A percentile compares a stretch with the other conserved stretches of the same genome.
These are phyloP conservation scores for Troilus luridus DNA, from an alignment of 2,888 invertebrate species.

Conservation along the genomic window DNA sequence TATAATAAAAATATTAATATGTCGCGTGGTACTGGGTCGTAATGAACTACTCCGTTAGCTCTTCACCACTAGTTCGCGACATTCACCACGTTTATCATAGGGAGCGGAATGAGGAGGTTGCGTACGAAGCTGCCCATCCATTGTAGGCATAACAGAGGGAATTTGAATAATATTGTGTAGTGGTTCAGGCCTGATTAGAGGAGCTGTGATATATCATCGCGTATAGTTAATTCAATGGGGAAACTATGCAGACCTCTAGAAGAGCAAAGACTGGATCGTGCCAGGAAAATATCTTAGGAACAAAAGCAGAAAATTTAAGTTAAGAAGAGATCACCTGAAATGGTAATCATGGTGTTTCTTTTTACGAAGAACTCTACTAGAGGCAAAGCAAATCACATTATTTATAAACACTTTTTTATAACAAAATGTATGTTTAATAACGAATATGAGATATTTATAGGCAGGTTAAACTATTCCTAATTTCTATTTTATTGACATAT, in stretches of 20 bases:
- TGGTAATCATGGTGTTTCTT: neutral
- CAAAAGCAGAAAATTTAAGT: neutral
- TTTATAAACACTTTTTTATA: too few relatives aligned
- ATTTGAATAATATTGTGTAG: neutral
- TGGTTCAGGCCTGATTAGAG: neutral
- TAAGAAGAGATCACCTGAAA: neutral
- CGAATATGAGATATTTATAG: too few relatives aligned
- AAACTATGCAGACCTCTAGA: neutral
- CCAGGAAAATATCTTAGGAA: neutral
- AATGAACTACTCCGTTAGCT: neutral
- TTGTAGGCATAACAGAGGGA: neutral
- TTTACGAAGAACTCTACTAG: neutral
- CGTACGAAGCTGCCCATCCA: neutral
- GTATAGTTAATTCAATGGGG: neutral
- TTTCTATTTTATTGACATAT: too few relatives aligned
- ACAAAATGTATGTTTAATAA: too few relatives aligned
- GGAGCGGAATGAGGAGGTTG: neutral
- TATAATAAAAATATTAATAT: slow-evolving; percentile 12
- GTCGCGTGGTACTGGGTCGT: neutral
- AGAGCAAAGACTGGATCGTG: neutral
- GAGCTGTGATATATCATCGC: neutral
- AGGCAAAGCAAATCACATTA: too few relatives aligned
- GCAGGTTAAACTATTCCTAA: too few relatives aligned
- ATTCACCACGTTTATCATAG: neutral
- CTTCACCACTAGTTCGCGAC: neutral